phyloP scores from a whole-genome alignment of 2,888 invertebrate genomes.

The Drosophila mettleri region DNA sequence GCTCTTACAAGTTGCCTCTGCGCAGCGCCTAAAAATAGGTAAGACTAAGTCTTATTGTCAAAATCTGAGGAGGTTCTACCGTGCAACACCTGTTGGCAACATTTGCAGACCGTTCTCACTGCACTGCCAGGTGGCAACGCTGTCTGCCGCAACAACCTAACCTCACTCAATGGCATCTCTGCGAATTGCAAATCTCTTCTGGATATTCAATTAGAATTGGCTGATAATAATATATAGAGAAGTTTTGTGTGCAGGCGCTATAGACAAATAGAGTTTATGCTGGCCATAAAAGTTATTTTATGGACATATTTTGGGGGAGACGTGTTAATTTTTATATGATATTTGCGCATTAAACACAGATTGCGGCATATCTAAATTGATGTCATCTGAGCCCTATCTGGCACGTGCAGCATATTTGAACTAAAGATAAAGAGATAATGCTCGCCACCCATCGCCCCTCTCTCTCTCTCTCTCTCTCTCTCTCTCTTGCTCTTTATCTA shows the following conservation, averaged over 20 bases:
- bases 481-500: no score
- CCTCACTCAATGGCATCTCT: background rate
- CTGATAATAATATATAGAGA: background rate
- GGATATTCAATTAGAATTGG: background rate
- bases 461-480: background rate
- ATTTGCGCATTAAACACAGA: background rate
- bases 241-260: background rate
- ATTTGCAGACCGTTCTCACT: background rate
- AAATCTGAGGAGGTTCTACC: no score
- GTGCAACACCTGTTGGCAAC: no score
- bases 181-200: background rate
- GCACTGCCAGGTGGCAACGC: background rate
- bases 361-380: slow-evolving; percentile 10
- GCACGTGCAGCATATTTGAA: slow-evolving; percentile 7
- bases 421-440: slow-evolving; percentile 13
- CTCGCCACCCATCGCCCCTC: background rate
- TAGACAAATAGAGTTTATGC: background rate
- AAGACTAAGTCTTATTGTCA: no score
- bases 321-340: slow-evolving; percentile 14
- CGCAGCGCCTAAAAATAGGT: no score
- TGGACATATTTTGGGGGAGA: background rate
- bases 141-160: background rate
- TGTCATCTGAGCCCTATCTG: background rate
- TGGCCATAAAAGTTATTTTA: background rate
- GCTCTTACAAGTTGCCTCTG: no score